phyloP scores from a whole-genome alignment of 2,797 vertebrate species.

The Acridotheres tristis region DNA sequence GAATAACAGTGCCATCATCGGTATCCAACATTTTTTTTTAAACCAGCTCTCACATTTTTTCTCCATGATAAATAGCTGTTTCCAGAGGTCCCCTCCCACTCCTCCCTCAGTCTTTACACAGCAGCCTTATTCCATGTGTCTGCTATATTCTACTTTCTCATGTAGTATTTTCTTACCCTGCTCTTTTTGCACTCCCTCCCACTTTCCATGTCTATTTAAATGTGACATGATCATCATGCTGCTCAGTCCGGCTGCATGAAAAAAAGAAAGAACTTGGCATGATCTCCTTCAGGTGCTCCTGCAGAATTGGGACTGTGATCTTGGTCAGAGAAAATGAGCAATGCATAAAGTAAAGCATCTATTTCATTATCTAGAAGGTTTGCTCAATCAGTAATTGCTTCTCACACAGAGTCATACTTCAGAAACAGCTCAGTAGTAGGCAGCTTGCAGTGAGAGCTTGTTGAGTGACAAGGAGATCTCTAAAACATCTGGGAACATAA shows the following conservation, averaged over 20 bases:
- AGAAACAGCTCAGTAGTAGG: neutral
- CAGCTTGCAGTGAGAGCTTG: neutral
- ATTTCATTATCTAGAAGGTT: neutral
- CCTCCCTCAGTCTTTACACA: neutral
- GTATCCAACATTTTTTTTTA: neutral
- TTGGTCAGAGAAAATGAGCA: neutral
- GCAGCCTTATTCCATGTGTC: neutral
- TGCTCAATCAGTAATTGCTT: slow-evolving; percentile 23
- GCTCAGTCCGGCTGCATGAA: neutral
- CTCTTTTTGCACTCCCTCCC: neutral
- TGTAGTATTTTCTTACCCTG: neutral
- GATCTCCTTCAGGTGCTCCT: neutral
- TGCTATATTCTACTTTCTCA: neutral
- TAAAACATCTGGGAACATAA: neutral
- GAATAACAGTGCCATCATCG: neutral
- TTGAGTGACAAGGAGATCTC: neutral
- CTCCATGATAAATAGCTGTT: neutral
- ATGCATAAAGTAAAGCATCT: neutral
- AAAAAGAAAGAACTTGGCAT: neutral
- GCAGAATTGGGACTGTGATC: neutral
- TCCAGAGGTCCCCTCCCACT: slow-evolving; percentile 16
- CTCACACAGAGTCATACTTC: neutral
- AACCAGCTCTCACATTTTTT: slow-evolving; percentile 9
- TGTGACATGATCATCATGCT: neutral
- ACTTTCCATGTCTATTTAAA: neutral